These are phyloP conservation scores for Anastrepha ludens DNA, from an alignment of 1,140 invertebrate species.

Conservation along the genomic window DNA sequence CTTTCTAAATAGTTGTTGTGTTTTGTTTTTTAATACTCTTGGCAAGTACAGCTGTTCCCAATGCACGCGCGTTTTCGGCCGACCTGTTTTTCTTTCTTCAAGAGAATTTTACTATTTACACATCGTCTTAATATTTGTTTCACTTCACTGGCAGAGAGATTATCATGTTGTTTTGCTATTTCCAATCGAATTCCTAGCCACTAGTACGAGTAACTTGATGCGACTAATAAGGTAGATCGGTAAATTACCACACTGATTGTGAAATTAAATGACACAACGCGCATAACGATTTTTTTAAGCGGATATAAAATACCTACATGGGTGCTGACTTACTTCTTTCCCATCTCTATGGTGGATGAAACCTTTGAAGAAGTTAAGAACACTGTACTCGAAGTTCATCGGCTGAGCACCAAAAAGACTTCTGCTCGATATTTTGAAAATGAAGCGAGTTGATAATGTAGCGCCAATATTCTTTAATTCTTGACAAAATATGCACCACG, in stretches of 20 bases:
- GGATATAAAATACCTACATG: no score
- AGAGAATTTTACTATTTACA: conserved; percentile 11
- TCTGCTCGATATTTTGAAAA: no score
- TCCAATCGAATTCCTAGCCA: conserved; percentile 11
- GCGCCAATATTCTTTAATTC: no score
- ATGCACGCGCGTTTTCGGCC: conserved; percentile 5
- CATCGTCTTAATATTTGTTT: not conserved
- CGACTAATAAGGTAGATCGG: not conserved
- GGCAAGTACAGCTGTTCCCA: conserved; percentile 33
- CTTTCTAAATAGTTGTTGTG: conserved; percentile 8
- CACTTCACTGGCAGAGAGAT: not conserved
- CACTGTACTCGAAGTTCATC: no score
- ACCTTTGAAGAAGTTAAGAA: no score
- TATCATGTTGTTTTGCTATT: conserved; percentile 9
- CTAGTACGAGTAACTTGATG: not conserved
- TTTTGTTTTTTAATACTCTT: not conserved
- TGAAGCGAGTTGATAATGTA: no score
- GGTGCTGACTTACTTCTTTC: no score
- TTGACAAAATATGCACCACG: no score
- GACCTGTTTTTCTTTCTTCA: not conserved
- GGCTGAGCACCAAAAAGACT: no score
- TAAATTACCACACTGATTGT: not conserved
- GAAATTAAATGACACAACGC: conserved; percentile 1
- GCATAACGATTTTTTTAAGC: not conserved
- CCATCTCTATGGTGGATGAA: no score